A percentile compares a stretch with the other conserved stretches of the same genome.
Evolutionary conservation across 2,113 vertebrate genomes (phyloP).

Genomic region (Pampusana beccarii): DNA sequence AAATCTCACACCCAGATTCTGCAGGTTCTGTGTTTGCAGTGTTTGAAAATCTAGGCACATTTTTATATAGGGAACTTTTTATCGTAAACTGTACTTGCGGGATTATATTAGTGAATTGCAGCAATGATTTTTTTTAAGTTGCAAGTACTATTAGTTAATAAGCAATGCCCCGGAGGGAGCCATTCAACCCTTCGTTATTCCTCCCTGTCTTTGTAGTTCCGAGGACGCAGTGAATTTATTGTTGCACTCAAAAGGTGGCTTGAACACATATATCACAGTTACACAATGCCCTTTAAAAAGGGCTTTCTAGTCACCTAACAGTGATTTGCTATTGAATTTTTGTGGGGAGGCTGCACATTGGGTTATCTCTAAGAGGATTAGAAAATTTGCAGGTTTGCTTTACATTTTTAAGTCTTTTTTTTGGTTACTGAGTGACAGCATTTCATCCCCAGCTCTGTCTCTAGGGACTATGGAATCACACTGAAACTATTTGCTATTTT

Average conservation of each 20-base stretch:
- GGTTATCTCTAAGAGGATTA: neutral
- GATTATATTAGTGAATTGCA: neutral
- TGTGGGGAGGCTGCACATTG: neutral
- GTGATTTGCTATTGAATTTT: neutral
- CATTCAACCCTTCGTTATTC: neutral
- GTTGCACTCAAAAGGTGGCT: neutral
- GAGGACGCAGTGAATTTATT: neutral
- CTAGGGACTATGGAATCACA: neutral
- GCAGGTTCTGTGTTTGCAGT: neutral
- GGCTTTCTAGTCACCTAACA: neutral
- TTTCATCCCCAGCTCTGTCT: neutral
- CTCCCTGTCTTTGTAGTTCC: neutral
- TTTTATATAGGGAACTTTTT: too few relatives aligned
- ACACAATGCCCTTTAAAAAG: neutral
- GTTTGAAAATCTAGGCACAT: neutral
- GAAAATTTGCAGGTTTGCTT: neutral
- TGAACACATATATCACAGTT: rapidly evolving
- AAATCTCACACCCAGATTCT: neutral
- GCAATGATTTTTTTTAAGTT: neutral
- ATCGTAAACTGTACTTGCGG: neutral
- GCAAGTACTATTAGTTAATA: neutral
- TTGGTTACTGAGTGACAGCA: neutral
- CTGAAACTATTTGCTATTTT: neutral
- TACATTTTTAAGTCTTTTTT: neutral
- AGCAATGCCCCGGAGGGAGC: neutral